These are phyloP conservation scores for Polyodon spathula DNA, from an alignment of 2,113 vertebrate genomes.

Conservation along the genomic window DNA sequence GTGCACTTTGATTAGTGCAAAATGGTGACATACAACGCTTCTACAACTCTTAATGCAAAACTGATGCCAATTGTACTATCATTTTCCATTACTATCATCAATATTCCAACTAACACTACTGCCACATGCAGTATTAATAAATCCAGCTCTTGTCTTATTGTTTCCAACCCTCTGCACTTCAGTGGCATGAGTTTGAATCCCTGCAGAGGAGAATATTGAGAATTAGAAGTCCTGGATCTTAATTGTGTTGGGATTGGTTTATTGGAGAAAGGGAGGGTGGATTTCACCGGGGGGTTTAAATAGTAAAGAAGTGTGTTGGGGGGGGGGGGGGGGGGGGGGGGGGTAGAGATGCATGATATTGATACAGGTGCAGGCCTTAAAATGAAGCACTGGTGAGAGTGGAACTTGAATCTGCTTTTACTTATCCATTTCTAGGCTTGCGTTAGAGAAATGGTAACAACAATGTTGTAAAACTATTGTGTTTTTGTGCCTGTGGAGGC, in stretches of 20 bases:
- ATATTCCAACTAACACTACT: slow-evolving; percentile 12
- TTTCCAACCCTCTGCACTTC: slow-evolving; percentile 12
- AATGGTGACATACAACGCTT: background rate
- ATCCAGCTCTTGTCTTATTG: slow-evolving; percentile 10
- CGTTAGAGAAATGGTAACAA: no score
- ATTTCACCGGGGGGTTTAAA: slow-evolving; percentile 5
- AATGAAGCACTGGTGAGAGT: no score
- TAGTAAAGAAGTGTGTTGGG: background rate
- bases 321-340: background rate
- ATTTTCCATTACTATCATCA: slow-evolving; percentile 1
- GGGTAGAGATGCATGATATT: background rate
- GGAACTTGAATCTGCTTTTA: no score
- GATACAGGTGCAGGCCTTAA: no score
- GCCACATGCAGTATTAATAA: slow-evolving; percentile 17
- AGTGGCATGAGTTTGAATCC: slow-evolving; percentile 5
- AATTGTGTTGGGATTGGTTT: slow-evolving; percentile 13
- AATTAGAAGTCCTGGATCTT: slow-evolving; percentile 13
- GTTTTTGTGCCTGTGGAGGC: background rate
- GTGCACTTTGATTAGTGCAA: background rate
- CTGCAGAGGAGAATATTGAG: slow-evolving; percentile 16
- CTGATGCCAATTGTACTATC: background rate
- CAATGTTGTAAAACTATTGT: no score
- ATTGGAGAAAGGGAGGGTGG: slow-evolving; percentile 10
- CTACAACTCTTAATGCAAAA: background rate
- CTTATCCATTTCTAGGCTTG: no score